Evolutionary conservation across 2,888 invertebrate genomes (phyloP).

Genomic region (Epinotia demarniana): DNA sequence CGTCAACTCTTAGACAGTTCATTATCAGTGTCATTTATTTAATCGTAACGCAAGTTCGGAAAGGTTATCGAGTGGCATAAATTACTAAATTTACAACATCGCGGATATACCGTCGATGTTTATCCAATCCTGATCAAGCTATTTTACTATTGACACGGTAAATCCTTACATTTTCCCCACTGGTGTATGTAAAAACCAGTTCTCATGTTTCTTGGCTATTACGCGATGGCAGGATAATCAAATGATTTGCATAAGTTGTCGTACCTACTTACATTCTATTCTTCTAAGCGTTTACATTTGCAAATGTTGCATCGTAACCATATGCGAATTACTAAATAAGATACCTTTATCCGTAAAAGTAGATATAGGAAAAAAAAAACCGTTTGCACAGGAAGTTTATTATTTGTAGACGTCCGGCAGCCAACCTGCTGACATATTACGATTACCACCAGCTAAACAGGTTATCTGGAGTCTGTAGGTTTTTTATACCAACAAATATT

Average conservation of each 20-base stretch:
- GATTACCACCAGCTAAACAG: no score
- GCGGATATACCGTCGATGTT: not conserved
- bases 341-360: no score
- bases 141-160: conserved; percentile 3
- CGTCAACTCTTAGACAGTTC: no score
- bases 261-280: conserved; percentile 1
- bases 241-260: not conserved
- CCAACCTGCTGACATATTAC: not conserved
- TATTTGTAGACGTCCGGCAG: not conserved
- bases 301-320: not conserved
- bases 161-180: conserved; percentile 11
- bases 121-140: not conserved
- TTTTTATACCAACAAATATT: no score
- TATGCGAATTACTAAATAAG: no score
- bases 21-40: no score
- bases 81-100: not conserved
- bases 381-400: not conserved
- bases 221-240: not conserved
- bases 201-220: conserved; percentile 3
- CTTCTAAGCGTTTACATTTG: not conserved
- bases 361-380: no score
- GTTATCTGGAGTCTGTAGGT: no score
- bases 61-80: no score
- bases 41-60: no score
- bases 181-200: conserved; percentile 20